Conservation (phyloP, 2,113 vertebrate species). For the Calidris pygmaea region DNA sequence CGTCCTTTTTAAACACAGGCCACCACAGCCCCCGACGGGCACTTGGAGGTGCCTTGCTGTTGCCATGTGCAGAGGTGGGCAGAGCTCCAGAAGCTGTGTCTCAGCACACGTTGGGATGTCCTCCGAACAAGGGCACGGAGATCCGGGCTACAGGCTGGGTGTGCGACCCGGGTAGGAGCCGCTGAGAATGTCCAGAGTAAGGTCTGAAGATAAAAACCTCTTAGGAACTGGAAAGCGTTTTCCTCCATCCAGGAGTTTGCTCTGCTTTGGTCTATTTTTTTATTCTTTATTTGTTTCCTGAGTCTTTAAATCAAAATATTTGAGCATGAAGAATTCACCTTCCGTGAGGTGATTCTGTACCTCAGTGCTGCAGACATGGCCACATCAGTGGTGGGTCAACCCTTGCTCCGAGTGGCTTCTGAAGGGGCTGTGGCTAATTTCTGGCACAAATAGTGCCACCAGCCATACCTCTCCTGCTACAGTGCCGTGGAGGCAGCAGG, state of each 20-base stretch:
- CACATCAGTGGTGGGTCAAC: neutral
- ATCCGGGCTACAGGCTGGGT: rapidly evolving
- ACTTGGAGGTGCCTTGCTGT: neutral
- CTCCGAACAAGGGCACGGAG: rapidly evolving
- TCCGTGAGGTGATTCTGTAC: neutral
- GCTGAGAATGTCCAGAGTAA: neutral
- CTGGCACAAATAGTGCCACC: neutral
- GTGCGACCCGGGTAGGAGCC: neutral
- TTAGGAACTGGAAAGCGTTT: neutral
- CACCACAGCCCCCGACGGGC: neutral
- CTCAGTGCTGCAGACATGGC: rapidly evolving
- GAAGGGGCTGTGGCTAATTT: neutral
- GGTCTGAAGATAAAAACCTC: neutral
- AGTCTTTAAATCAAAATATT: neutral
- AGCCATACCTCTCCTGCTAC: neutral
- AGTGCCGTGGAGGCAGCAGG: rapidly evolving
- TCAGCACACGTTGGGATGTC: rapidly evolving
- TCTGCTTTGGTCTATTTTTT: neutral
- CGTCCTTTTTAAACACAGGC: neutral
- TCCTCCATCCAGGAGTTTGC: neutral
- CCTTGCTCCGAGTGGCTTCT: neutral
- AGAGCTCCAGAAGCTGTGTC: neutral
- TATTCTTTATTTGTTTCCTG: neutral
- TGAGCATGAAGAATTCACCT: neutral
- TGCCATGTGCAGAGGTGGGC: rapidly evolving